These are phyloP conservation scores for Leuctra nigra DNA, from an alignment of 2,888 invertebrate genomes.

Conservation along the genomic window DNA sequence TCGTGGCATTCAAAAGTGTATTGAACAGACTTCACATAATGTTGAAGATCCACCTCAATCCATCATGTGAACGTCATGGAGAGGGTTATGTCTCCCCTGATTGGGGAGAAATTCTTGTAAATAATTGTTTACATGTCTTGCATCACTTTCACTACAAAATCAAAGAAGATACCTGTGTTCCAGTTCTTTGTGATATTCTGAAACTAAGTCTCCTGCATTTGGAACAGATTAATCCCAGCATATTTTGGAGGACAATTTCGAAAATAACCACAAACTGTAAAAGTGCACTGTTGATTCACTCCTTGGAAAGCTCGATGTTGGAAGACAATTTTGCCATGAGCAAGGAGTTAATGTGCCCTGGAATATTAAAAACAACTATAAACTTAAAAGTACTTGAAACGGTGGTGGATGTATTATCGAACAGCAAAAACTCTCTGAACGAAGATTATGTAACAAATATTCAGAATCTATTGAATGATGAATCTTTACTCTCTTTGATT, in stretches of 20 bases:
- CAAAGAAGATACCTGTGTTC: neutral
- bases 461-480: too few species aligned
- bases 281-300: too few species aligned
- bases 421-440: neutral
- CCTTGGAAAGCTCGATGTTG: too few species aligned
- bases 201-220: too few species aligned
- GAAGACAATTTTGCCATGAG: too few species aligned
- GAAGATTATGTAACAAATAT: neutral
- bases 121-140: neutral
- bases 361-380: neutral
- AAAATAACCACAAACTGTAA: too few species aligned
- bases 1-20: neutral
- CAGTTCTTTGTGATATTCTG: neutral
- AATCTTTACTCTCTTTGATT: too few species aligned
- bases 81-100: neutral
- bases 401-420: neutral
- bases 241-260: too few species aligned
- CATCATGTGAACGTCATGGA: neutral
- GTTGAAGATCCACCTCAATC: neutral
- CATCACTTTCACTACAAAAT: neutral
- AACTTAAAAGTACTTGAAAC: slow-evolving; percentile 21
- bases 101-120: neutral
- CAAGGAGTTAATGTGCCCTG: too few species aligned
- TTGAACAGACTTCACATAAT: neutral
- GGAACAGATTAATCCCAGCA: too few species aligned